A percentile compares a stretch with the other conserved stretches of the same genome.
Evolutionary conservation across 2,888 invertebrate genomes (phyloP).

Genomic region (Cheiracanthium punctorium): DNA sequence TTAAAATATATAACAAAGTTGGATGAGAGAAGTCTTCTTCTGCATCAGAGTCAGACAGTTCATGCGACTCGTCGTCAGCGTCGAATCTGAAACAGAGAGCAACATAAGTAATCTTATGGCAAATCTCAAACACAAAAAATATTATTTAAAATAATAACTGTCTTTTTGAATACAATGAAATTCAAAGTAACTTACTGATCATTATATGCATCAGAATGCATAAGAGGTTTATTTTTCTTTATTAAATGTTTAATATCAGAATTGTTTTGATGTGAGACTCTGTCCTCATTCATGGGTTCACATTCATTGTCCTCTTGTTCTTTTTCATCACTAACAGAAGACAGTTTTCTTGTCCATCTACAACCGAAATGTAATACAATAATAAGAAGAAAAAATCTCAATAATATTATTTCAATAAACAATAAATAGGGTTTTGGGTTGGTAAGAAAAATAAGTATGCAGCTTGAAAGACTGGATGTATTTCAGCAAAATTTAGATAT

Average conservation of each 20-base stretch:
- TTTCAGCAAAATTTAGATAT: too few species aligned
- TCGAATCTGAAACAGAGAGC: not conserved
- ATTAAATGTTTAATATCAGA: not conserved
- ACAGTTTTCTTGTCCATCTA: constrained; percentile 54
- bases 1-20: not conserved
- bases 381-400: too few species aligned
- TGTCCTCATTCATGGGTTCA: not conserved
- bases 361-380: constrained; percentile 1
- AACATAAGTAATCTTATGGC: too few species aligned
- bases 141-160: too few species aligned
- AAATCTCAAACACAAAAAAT: too few species aligned
- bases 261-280: not conserved
- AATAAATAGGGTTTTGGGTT: too few species aligned
- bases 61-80: not conserved
- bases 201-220: not conserved
- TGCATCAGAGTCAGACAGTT: not conserved
- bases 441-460: too few species aligned
- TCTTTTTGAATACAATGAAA: too few species aligned
- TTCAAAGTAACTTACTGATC: not conserved
- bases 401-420: too few species aligned
- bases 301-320: constrained; percentile 53
- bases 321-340: constrained; percentile 60
- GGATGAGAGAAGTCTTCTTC: not conserved
- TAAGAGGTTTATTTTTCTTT: not conserved
- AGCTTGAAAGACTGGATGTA: too few species aligned